phyloP scores from a whole-genome alignment of 2,113 vertebrate genomes.

The Sitta europaea region DNA sequence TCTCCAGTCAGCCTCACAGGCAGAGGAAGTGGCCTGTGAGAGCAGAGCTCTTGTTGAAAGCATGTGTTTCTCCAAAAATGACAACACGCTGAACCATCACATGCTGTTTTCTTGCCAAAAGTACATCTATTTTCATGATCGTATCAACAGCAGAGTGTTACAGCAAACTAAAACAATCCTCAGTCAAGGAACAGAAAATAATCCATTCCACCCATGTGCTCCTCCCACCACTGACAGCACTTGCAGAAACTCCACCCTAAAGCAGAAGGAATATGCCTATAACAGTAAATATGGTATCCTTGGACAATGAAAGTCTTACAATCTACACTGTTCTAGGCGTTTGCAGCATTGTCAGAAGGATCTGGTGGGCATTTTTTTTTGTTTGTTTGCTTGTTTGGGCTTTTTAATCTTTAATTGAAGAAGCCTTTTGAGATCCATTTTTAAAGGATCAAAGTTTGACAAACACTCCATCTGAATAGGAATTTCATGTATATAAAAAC shows the following conservation, averaged over 20 bases:
- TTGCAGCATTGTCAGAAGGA: neutral
- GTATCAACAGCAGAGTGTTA: neutral
- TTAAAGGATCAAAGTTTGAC: neutral
- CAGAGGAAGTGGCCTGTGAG: neutral
- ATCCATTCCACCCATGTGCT: neutral
- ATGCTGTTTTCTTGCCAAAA: neutral
- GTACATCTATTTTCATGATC: neutral
- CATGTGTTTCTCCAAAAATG: neutral
- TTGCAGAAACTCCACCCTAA: neutral
- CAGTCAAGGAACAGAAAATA: neutral
- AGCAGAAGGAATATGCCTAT: neutral
- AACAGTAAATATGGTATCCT: neutral
- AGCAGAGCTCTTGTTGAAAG: neutral
- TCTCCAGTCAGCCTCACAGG: neutral
- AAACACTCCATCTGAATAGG: neutral
- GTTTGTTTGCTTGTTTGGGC: neutral
- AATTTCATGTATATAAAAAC: neutral
- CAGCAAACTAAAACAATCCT: neutral
- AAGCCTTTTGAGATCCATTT: neutral
- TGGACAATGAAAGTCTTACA: neutral
- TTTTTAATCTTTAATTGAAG: neutral
- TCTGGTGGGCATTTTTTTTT: fast-evolving
- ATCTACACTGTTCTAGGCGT: neutral
- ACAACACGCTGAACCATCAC: neutral
- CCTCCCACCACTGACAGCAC: neutral